Percentiles rank a stretch among this genome's conserved stretches.
Evolutionary conservation across 2,888 invertebrate genomes (phyloP).

Genomic region (Meloe dianella): DNA sequence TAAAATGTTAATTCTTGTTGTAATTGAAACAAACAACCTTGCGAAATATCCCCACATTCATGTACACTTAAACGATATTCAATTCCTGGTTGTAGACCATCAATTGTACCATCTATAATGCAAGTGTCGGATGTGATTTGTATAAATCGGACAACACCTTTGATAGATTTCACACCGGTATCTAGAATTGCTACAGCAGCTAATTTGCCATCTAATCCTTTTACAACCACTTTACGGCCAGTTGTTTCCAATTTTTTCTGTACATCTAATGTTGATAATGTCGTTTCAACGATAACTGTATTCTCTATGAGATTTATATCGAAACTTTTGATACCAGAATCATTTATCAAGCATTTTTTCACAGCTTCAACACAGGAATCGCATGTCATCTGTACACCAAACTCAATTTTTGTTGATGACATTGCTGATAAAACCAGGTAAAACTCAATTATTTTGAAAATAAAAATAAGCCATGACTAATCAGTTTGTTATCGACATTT

Average conservation of each 20-base stretch:
- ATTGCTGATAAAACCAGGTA: conserved; percentile 39
- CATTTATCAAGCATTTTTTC: conserved; percentile 57
- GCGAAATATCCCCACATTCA: conserved; percentile 76
- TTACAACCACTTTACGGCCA: conserved; percentile 76
- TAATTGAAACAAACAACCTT: conserved; percentile 54
- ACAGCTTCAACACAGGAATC: conserved; percentile 63
- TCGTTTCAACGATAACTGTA: conserved; percentile 73
- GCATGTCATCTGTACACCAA: conserved; percentile 70
- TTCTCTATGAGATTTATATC: conserved; percentile 66
- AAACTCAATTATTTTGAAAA: neutral
- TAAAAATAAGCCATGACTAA: neutral
- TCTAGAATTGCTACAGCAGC: conserved; percentile 80
- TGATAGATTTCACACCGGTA: conserved; percentile 56
- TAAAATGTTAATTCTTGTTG: neutral
- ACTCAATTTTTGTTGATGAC: conserved; percentile 65
- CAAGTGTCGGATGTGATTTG: conserved; percentile 67
- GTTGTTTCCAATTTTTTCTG: conserved; percentile 63
- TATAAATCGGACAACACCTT: conserved; percentile 80
- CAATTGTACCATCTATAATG: conserved; percentile 84
- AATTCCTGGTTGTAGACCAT: conserved; percentile 73
- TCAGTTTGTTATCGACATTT: neutral
- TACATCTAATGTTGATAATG: conserved; percentile 66
- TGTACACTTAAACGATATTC: conserved; percentile 68
- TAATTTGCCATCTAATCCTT: conserved; percentile 76
- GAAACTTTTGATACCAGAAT: conserved; percentile 60